Evolutionary conservation across 1,140 invertebrate genomes (phyloP), one percentile per base, ranked within the genome.

Genomic region (Limonius californicus): DNA sequence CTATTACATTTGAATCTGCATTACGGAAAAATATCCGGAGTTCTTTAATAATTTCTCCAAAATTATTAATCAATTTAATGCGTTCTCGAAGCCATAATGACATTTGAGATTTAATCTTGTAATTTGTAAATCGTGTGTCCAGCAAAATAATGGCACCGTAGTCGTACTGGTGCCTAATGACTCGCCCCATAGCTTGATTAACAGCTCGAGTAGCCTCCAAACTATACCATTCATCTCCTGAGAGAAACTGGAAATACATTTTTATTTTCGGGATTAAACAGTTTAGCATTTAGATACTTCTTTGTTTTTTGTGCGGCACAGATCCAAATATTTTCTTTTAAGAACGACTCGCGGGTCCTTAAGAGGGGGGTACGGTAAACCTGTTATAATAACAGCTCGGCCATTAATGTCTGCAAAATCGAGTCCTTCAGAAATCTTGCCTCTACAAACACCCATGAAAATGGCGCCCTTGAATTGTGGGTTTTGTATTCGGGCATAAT

Each of bases 401-500:
- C 95, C 97, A 82, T 97, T 96, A 64, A 86, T 86, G 81, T 99
- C 93, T 35, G 93, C 88, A 84, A 99, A 99, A 82, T 99, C 97
- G 57, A 99, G 80, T 21, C 97, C 97, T 85, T 99, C 97, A 35
- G 94, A 96, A 0, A 94, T 90, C 84, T 99, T 99, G 35, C 97
- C 97, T 70, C 97, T 82, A 74, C 94, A 97, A 0, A 99, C 96
- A 45, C 94, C 97, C 85, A 98, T 89, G 72, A 99, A 95, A 68
- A 94, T 89, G 0, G 94, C 95, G 21, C 97, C 96, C 74, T 85
- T 89, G 3, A 78, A 80, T 54, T 72, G 78, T 1, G 85, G 83
- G 72, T 90, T 86, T 67, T 86, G 83, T 57, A 97, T 89, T 75
- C 88, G 89, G 62, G 84, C 81, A 73, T 96, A 96, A 80, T 89